Evolutionary conservation across 1,140 invertebrate genomes (phyloP), one percentile per base, ranked within the genome.

Genomic region (Platyscapa corneri): DNA sequence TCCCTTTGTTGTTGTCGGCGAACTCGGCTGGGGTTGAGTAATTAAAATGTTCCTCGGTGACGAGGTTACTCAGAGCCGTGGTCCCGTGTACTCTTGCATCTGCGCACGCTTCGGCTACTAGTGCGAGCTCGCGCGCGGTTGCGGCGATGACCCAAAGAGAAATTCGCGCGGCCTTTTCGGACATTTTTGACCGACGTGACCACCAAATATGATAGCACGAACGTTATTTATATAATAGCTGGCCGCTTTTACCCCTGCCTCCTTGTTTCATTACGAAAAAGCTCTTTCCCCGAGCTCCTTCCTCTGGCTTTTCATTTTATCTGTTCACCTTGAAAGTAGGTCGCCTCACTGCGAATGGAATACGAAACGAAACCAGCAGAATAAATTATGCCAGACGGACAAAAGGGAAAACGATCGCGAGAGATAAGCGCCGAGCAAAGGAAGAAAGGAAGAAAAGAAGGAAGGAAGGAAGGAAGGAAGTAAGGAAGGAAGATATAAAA

Each of bases 361-460:
- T 86, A 86, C 79, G 86, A 87, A 88, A 86, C 85, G 87, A 87
- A 53, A 64, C 70, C 34, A n/a, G 27, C 27, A 42, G 56, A 53
- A 39, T 70, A 74, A 78, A 84, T 84, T 84, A 78, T 77, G 74
- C 56, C 82, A 34, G 53, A 53, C 53, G 56, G 72, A 77, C 82
- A 83, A 76, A 76, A 72, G 82, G 82, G 67, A 49, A 78, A 78
- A 75, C 56, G 82, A 84, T 84, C 75, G 82, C 30, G 67, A 77
- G 42, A 67, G 75, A 84, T 67, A 84, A 67, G 75, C 39, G 10
- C n/a, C n/a, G 32, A 27, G 32, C 49, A 60, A n/a, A n/a, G n/a
- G n/a, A n/a, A n/a, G n/a, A n/a, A n/a, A n/a, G n/a, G n/a, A n/a
- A n/a, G n/a, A n/a, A n/a, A n/a, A n/a, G n/a, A n/a, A n/a, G n/a